Conservation (phyloP, 2,888 invertebrate genomes). For the Aphrophora alni region DNA sequence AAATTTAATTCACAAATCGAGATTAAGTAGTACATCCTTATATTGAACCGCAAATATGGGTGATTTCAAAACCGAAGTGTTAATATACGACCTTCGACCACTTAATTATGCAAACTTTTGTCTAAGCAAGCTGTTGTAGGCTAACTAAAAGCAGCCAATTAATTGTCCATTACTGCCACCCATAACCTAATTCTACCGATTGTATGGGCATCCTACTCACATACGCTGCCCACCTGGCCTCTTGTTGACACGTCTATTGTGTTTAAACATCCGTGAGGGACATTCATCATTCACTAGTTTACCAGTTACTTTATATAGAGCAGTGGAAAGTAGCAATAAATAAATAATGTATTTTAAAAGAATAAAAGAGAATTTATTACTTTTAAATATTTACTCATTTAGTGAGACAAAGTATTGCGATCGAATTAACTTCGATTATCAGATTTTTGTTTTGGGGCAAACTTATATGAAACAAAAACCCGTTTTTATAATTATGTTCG, state of each 20-base stretch:
- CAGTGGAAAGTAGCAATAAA: neutral
- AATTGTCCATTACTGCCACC: neutral
- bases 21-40: no score
- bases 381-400: no score
- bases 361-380: no score
- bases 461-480: no score
- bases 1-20: no score
- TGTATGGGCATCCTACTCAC: neutral
- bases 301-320: neutral
- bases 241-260: conserved; percentile 9
- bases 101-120: conserved; percentile 8
- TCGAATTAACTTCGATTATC: no score
- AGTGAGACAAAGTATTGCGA: no score
- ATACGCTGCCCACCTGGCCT: neutral
- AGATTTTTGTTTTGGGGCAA: no score
- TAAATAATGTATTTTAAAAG: no score
- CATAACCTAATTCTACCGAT: conserved; percentile 7
- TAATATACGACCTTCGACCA: neutral
- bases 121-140: neutral
- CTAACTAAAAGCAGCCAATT: neutral
- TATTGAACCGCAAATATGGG: no score
- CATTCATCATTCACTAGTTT: neutral
- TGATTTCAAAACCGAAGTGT: no score
- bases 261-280: neutral
- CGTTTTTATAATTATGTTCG: no score